Conservation (phyloP, 2,113 vertebrate genomes). For the Rhinoptilus africanus region DNA sequence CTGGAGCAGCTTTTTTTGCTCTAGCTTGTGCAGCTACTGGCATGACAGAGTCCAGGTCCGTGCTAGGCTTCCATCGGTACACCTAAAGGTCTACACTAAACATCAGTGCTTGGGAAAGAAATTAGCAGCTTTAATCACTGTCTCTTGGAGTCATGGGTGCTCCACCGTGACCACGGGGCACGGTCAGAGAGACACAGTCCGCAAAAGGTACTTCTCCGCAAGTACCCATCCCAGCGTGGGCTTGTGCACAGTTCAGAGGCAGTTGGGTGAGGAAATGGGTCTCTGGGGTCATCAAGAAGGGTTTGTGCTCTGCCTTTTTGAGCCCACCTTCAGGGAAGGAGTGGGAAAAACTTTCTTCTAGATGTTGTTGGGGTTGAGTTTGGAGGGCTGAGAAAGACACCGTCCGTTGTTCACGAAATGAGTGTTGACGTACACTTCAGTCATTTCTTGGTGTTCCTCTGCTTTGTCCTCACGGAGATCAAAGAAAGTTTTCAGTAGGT, state of each 20-base stretch:
- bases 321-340: neutral
- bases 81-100: neutral
- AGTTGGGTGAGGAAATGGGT: neutral
- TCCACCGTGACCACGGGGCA: neutral
- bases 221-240: rapidly evolving
- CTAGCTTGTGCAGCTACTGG: neutral
- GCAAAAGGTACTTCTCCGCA: neutral
- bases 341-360: neutral
- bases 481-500: slow-evolving; percentile 83
- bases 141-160: rapidly evolving
- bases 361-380: neutral
- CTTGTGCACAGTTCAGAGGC: neutral
- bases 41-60: neutral
- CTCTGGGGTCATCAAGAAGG: neutral
- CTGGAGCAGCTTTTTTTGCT: neutral
- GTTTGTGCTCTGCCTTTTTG: neutral
- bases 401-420: neutral
- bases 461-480: slow-evolving; percentile 71
- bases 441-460: slow-evolving; percentile 49
- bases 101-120: neutral
- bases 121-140: neutral
- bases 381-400: neutral
- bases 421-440: slow-evolving; percentile 12
- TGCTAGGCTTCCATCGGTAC: neutral
- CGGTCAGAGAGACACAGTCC: rapidly evolving